A percentile compares a stretch with the other conserved stretches of the same genome.
Conservation (phyloP, 2,113 vertebrate species). For the Oncorhynchus masou region DNA sequence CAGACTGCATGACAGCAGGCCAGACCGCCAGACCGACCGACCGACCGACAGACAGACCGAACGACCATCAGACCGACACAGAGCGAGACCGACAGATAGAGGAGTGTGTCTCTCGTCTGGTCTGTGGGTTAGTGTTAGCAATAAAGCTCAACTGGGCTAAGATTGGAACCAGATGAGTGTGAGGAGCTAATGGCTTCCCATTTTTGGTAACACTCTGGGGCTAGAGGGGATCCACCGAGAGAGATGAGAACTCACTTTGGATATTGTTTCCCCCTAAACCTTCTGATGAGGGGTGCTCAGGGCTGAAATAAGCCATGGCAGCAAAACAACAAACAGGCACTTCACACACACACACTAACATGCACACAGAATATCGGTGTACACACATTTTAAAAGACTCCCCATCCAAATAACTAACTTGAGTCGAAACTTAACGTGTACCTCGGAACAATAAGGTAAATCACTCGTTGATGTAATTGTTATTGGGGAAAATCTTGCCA, state of each 20-base stretch:
- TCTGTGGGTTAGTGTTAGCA: conserved; percentile 14
- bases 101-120: conserved; percentile 1
- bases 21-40: too few relatives aligned
- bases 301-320: not conserved
- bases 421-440: too few relatives aligned
- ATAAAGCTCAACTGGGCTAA: conserved; percentile 45
- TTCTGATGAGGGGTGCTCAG: not conserved
- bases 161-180: conserved; percentile 56
- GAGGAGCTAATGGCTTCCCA: conserved; percentile 37
- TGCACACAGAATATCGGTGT: not conserved
- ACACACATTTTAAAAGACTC: not conserved
- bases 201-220: conserved; percentile 34
- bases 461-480: too few relatives aligned
- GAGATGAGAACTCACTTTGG: not conserved
- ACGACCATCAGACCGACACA: conserved; percentile 12
- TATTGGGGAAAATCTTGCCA: too few relatives aligned
- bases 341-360: not conserved
- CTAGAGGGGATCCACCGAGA: too few relatives aligned
- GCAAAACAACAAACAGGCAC: not conserved
- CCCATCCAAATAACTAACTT: too few relatives aligned
- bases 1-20: not conserved
- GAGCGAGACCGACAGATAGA: conserved; percentile 16
- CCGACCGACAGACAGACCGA: not conserved
- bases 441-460: too few relatives aligned
- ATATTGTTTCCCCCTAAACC: conserved; percentile 14